A percentile compares a stretch with the other conserved stretches of the same genome.
Conservation (phyloP, 2,113 vertebrate species). For the Nanorana parkeri region DNA sequence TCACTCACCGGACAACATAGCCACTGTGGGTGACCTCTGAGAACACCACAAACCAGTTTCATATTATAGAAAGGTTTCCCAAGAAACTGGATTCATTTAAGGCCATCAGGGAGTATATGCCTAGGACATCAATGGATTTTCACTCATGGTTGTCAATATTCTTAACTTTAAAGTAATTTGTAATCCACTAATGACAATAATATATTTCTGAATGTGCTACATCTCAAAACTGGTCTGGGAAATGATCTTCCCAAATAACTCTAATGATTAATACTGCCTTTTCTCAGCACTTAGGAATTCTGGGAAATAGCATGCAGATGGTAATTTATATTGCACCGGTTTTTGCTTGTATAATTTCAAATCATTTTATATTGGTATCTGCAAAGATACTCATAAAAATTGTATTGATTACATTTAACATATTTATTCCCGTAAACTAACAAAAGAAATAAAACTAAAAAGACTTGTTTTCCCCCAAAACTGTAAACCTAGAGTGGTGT, state of each 20-base stretch:
- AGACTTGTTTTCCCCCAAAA: too few relatives aligned
- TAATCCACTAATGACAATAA: conserved; percentile 8
- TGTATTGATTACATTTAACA: too few relatives aligned
- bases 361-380: background rate
- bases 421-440: too few relatives aligned
- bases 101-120: background rate
- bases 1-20: conserved; percentile 4
- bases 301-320: background rate
- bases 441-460: too few relatives aligned
- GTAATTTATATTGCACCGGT: background rate
- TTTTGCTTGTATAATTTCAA: background rate
- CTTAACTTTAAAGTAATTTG: conserved; percentile 24
- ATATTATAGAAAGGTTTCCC: conserved; percentile 1
- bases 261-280: background rate
- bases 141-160: background rate
- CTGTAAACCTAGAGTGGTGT: too few relatives aligned
- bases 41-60: conserved; percentile 18
- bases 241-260: background rate
- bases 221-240: background rate
- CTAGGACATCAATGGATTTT: conserved; percentile 21
- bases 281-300: background rate
- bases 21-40: conserved; percentile 7
- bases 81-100: background rate
- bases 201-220: background rate
- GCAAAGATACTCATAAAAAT: background rate